Conservation (phyloP, 2,797 vertebrate genomes). For the Menidia menidia region DNA sequence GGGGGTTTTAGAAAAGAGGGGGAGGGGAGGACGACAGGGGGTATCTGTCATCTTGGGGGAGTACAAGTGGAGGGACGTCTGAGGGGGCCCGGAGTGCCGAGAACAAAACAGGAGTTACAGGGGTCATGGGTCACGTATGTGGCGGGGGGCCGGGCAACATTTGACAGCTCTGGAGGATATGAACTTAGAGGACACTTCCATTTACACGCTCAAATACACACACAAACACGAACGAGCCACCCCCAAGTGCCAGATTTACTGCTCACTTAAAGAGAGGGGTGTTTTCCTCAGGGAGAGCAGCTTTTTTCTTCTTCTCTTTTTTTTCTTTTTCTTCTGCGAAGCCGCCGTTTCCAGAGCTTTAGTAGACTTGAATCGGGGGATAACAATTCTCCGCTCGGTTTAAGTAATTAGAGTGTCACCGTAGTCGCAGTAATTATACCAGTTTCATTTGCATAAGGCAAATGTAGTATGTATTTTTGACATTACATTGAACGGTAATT, state of each 20-base stretch:
- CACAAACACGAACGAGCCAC: conserved; percentile 28
- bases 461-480: not conserved
- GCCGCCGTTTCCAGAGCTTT: conserved; percentile 31
- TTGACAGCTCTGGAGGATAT: conserved; percentile 62
- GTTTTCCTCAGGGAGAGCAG: conserved; percentile 50
- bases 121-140: conserved; percentile 73
- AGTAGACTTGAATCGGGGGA: conserved; percentile 8
- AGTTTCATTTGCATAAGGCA: conserved; percentile 3
- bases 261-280: conserved; percentile 61
- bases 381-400: conserved; percentile 20
- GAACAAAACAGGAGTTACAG: conserved; percentile 80
- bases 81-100: conserved; percentile 50
- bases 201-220: conserved; percentile 59
- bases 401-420: not conserved
- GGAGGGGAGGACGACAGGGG: conserved; percentile 49
- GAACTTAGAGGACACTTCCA: conserved; percentile 54
- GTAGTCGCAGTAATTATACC: conserved; percentile 6
- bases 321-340: conserved; percentile 6
- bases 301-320: not conserved
- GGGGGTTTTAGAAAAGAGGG: conserved; percentile 28
- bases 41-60: conserved; percentile 62
- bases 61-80: conserved; percentile 56
- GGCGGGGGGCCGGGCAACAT: conserved; percentile 40
- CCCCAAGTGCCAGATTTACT: conserved; percentile 73
- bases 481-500: not conserved